Evolutionary conservation across 2,888 invertebrate species (phyloP), one percentile per base, ranked within the genome.

Genomic region (Suillia variegata): DNA sequence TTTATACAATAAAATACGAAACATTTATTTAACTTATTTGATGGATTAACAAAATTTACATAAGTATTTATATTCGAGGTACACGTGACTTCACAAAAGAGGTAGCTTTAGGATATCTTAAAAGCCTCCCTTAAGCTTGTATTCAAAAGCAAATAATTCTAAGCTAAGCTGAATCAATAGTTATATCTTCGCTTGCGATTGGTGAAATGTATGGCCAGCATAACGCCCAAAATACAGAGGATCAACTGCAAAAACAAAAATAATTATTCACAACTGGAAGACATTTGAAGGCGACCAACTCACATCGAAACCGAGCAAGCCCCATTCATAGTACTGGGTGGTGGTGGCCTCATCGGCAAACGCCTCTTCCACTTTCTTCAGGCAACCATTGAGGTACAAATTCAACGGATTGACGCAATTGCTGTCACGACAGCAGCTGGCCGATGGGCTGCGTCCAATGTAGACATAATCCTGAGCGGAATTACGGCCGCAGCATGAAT

Each of bases 401-500:
- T 77, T 75, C 59, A 69, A 56, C 2, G 76, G 75, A 61, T 74
- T 74, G n/a, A 71, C 55, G 58, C 80, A 80, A 24, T 74, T 77
- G 52, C 56, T 68, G 15, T 66, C 66, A 59, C 68, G 75, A 64
- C 80, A 80, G 33, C 79, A 79, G 57, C 77, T 75, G 3, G 67
- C 59, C 24, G 80, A 76, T 17, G 69, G 66, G 2, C 65, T 54
- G 56, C 70, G 68, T 0, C 62, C 54, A 18, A 70, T 67, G 3
- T 42, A 24, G 6, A 68, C 24, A 54, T 79, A 81, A 53, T 81
- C 80, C 0, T 59, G 57, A 33, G 77, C 69, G 2, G 75, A 75
- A 31, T 74, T 66, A 2, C 68, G 70, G 13, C 81, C 80, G 62
- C 82, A 82, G 56, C 80, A 78, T 33, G 67, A 64, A 65, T 71